phyloP scores from a whole-genome alignment of 2,888 invertebrate species.

The Malthinus seriepunctatus region DNA sequence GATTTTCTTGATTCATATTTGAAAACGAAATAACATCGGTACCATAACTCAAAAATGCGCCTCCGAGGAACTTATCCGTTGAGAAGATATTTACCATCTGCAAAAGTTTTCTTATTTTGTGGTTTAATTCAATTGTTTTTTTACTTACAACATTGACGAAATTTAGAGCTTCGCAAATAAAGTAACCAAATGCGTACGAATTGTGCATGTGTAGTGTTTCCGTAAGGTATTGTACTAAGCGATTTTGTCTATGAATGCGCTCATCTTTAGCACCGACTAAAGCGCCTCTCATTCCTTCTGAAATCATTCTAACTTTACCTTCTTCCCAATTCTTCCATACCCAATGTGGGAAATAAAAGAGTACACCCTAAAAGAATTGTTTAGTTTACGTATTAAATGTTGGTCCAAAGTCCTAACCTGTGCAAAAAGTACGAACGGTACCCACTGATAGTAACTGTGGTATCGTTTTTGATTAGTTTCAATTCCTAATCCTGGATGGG shows the following conservation, averaged over 20 bases:
- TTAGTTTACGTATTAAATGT: neutral
- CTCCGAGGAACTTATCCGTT: constrained; percentile 84
- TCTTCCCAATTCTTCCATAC: constrained; percentile 94
- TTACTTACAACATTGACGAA: constrained; percentile 78
- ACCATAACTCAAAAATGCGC: constrained; percentile 84
- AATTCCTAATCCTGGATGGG: constrained; percentile 78
- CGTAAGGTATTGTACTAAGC: constrained; percentile 79
- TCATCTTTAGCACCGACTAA: constrained; percentile 71
- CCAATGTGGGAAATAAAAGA: constrained; percentile 89
- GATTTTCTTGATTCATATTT: constrained; percentile 82
- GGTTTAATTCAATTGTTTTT: neutral
- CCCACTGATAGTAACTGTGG: constrained; percentile 93
- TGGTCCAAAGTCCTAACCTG: constrained; percentile 62
- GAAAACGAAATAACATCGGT: constrained; percentile 83
- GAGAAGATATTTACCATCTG: constrained; percentile 85
- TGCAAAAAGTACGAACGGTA: constrained; percentile 88
- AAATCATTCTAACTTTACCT: constrained; percentile 84
- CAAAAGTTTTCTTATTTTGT: constrained; percentile 9
- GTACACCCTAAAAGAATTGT: constrained; percentile 67
- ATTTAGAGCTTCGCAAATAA: constrained; percentile 83
- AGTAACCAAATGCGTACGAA: constrained; percentile 83
- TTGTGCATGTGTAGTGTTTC: constrained; percentile 84
- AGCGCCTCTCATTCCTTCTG: constrained; percentile 82
- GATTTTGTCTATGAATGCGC: constrained; percentile 71
- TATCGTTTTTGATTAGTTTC: constrained; percentile 73